Evolutionary conservation across 2,888 invertebrate species (phyloP).

Genomic region (Liopterus haemorrhoidalis): DNA sequence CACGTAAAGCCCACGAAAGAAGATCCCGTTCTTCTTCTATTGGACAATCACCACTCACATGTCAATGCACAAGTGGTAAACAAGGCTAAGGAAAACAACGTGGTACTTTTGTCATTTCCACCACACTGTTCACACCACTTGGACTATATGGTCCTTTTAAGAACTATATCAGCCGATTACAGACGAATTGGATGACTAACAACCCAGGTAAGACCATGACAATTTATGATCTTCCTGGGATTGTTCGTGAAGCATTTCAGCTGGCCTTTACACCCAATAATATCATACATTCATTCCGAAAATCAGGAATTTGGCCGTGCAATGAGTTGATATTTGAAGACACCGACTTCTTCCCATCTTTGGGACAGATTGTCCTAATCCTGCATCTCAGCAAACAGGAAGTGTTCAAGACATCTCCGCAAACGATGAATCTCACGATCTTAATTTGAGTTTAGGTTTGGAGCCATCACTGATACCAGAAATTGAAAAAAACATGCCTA

Average conservation of each 20-base stretch:
- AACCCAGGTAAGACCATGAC: constrained; percentile 29
- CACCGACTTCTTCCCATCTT: constrained; percentile 23
- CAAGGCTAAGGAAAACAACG: constrained; percentile 31
- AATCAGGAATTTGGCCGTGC: constrained; percentile 30
- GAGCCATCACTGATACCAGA: background rate
- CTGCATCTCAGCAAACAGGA: too few relatives aligned
- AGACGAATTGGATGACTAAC: constrained; percentile 23
- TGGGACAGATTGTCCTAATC: too few relatives aligned
- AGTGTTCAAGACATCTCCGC: too few relatives aligned
- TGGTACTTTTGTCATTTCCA: constrained; percentile 35
- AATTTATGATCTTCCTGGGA: constrained; percentile 29
- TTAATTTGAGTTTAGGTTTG: background rate
- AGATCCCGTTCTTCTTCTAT: constrained; percentile 33
- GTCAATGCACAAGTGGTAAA: constrained; percentile 31
- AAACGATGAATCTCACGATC: too few relatives aligned
- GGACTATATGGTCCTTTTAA: constrained; percentile 30
- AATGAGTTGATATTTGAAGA: constrained; percentile 24
- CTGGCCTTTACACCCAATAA: constrained; percentile 26
- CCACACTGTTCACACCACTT: constrained; percentile 32
- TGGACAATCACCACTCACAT: constrained; percentile 38
- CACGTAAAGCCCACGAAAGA: constrained; percentile 25
- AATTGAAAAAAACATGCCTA: background rate
- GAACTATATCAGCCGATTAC: constrained; percentile 20
- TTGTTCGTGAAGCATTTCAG: constrained; percentile 30
- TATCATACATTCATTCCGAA: constrained; percentile 26